Conservation (phyloP, 2,797 vertebrate species). For the Artibeus lituratus region DNA sequence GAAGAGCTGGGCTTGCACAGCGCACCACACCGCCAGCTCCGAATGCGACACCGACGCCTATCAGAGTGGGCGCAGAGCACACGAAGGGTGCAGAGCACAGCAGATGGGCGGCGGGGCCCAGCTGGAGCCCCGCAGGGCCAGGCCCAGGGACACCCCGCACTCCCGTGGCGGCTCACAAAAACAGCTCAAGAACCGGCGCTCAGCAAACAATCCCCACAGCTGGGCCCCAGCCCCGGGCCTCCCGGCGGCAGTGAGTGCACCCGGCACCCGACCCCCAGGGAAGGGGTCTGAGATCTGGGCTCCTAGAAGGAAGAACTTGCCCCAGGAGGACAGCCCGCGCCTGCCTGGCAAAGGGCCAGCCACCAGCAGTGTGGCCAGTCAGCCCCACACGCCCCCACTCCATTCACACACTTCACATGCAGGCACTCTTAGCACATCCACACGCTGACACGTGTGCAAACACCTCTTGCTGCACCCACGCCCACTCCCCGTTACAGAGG, state of each 20-base stretch:
- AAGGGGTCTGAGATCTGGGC: background rate
- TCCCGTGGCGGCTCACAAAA: background rate
- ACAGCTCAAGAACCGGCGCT: background rate
- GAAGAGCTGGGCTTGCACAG: background rate
- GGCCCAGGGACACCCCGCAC: background rate
- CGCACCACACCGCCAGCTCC: background rate
- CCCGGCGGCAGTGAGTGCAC: background rate
- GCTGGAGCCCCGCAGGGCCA: background rate
- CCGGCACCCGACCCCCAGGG: background rate
- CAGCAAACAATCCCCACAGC: background rate
- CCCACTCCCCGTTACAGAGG: constrained; percentile 38
- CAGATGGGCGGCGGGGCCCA: background rate
- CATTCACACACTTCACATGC: constrained; percentile 43
- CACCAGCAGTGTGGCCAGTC: background rate
- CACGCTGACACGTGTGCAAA: constrained; percentile 53
- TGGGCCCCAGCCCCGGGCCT: background rate
- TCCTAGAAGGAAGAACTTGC: background rate
- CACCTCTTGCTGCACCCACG: constrained; percentile 16
- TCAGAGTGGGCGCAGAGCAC: background rate
- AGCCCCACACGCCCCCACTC: constrained; percentile 16
- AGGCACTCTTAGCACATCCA: background rate
- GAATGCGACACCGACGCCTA: constrained; percentile 13
- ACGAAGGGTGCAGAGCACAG: background rate
- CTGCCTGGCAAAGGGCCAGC: background rate
- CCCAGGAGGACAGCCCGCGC: background rate